Conservation (phyloP, 2,113 vertebrate species). For the Sceloporus tristichus region DNA sequence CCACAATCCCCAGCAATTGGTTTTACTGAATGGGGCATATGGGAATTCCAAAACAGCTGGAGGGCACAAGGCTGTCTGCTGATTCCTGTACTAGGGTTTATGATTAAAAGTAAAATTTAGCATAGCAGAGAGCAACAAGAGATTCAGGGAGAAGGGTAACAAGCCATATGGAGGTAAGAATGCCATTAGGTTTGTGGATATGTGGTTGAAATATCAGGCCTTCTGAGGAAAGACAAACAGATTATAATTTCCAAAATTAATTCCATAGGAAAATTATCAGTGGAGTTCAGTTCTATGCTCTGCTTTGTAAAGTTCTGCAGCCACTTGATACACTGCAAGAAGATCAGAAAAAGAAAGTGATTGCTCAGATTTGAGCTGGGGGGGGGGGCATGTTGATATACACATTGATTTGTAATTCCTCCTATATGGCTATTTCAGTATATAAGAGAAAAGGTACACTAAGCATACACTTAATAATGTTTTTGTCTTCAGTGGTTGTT, state of each 20-base stretch:
- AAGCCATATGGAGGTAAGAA: background rate
- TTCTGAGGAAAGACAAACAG: background rate
- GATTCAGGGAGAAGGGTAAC: conserved; percentile 13
- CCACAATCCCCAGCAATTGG: no score
- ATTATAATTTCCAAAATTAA: background rate
- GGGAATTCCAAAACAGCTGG: no score
- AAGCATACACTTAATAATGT: background rate
- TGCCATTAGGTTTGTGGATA: background rate
- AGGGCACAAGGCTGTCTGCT: background rate
- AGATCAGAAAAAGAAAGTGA: background rate
- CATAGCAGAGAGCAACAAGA: background rate
- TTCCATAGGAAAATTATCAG: background rate
- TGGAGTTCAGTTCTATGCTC: background rate
- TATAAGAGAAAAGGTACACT: background rate
- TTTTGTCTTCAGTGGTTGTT: background rate
- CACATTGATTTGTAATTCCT: background rate
- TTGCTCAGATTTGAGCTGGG: background rate
- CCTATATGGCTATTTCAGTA: background rate
- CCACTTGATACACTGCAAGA: background rate
- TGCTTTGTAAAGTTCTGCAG: background rate
- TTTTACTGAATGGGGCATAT: no score
- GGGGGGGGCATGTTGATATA: background rate
- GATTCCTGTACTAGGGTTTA: no score
- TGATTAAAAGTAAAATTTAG: no score
- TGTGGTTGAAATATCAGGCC: background rate